Base-by-base conservation (phyloP, 30 jellyfish, hydroid and myxozoan species). In the Pseudorhiza aurosa region DNA sequence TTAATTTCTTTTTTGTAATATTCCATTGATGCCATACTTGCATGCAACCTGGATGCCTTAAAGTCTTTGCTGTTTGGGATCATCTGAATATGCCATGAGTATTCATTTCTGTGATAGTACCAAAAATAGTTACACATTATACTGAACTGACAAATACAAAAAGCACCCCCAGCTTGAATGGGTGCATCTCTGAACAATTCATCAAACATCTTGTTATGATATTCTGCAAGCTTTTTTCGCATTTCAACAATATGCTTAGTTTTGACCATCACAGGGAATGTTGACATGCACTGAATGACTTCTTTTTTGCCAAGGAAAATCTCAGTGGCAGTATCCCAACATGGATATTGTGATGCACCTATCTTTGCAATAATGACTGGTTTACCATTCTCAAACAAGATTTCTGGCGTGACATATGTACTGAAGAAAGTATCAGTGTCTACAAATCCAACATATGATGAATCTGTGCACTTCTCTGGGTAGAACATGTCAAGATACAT, bases 201-300 rank as follows among this genome's bases (percentile, higher is more conserved):
- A 33, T 77, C 77, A 68, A 87, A 87, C 4, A 59, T 27, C 29
- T 68, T 85, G 1, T 51, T 86, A 37, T 73, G 91, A 2, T 22
- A 12, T 18, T 37, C 68, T n/a, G 75, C 59, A 30, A 85, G 77
- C 35, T 26, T 10, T 40, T 43, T 26, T 22, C 96, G 77, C 92
- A 85, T 32, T 49, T 60, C 75, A 8, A 44, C 62, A 3, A 85
- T 2, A 31, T 85, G 96, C 14, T 47, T 72, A 31, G 50, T 63
- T 39, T 75, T 85, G 18, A 85, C 36, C 78, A 76, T 85, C n/a
- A 85, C 87, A 22, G 96, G 96, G 49, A 85, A 85, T 0, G 77
- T 55, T 26, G 91, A 72, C 96, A 85, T 85, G 75, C 91, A 85
- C 53, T 56, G 82, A 44, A 75, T 8, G 4, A 75, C 74, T 33